Evolutionary conservation across 2,113 vertebrate species (phyloP).

Genomic region (Notothenia coriiceps): DNA sequence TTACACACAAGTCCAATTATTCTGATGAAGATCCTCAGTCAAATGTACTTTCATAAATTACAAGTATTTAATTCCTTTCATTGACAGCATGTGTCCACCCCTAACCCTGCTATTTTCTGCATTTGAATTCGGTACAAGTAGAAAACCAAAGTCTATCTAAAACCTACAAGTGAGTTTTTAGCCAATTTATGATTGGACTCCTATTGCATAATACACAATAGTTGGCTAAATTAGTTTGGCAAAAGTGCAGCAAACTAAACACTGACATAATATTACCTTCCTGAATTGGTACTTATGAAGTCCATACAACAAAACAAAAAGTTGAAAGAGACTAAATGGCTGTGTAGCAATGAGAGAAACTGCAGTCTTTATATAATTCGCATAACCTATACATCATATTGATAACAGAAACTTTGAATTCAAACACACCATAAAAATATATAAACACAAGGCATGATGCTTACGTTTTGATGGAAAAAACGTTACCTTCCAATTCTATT

Average conservation of each 20-base stretch:
- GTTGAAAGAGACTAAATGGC: conserved; percentile 10
- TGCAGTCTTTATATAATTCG: neutral
- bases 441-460: neutral
- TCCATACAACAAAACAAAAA: conserved; percentile 15
- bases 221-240: neutral
- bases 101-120: conserved; percentile 3
- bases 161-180: neutral
- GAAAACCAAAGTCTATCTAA: neutral
- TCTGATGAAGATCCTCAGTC: conserved; percentile 6
- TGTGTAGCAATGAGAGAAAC: neutral
- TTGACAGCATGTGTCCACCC: neutral
- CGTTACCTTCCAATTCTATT: neutral
- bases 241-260: neutral
- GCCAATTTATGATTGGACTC: neutral
- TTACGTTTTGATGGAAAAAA: neutral
- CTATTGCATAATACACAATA: conserved; percentile 17
- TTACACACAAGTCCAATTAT: conserved; percentile 17
- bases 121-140: conserved; percentile 13
- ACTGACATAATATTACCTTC: neutral
- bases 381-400: neutral
- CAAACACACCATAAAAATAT: neutral
- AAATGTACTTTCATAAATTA: conserved; percentile 2
- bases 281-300: neutral
- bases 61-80: conserved; percentile 15
- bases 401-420: conserved; percentile 18